Conservation (phyloP, 2,888 invertebrate species). For the Hymenopus coronatus region DNA sequence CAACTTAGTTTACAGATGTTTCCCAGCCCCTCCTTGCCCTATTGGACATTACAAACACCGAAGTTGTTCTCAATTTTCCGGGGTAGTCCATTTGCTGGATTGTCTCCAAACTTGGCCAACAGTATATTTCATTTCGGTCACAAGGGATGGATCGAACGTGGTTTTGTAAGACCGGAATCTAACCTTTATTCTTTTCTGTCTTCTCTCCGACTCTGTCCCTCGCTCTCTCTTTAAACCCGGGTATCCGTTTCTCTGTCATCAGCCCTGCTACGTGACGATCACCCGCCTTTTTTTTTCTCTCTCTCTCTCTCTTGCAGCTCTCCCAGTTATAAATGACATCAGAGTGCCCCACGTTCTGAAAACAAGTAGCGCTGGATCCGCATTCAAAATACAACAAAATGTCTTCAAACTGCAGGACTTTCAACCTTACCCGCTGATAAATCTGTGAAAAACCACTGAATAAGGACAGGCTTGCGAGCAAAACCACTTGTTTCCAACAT, state of each 20-base stretch:
- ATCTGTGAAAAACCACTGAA: neutral
- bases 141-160: neutral
- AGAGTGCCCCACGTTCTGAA: neutral
- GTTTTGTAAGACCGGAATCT: neutral
- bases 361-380: neutral
- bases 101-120: neutral
- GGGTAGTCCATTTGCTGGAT: neutral
- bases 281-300: neutral
- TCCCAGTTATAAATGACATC: neutral
- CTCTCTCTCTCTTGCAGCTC: neutral
- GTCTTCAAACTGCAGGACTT: neutral
- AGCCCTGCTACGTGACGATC: neutral
- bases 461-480: neutral
- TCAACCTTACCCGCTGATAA: neutral
- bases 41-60: neutral
- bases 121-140: neutral
- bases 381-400: neutral
- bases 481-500: neutral
- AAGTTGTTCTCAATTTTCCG: neutral
- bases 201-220: neutral
- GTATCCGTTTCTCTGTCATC: neutral
- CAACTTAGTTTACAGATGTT: neutral
- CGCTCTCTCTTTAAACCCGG: neutral
- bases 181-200: neutral
- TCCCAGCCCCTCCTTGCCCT: neutral